phyloP scores from a whole-genome alignment of 2,797 vertebrate species.

The Cyclopterus lumpus region DNA sequence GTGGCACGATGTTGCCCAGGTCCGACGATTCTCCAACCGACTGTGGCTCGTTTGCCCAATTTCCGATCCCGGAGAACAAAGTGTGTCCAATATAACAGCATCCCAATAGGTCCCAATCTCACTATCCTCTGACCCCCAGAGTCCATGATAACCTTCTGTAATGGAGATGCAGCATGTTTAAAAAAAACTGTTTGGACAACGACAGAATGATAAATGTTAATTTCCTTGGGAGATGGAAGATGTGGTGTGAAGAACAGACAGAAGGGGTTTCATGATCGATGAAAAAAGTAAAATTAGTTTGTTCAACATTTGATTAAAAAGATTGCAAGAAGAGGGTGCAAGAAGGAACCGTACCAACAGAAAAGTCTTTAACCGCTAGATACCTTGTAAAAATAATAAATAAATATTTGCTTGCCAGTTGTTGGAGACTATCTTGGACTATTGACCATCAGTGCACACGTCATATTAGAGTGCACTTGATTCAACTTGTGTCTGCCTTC shows the following conservation, averaged over 20 bases:
- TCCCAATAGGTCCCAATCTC: conserved; percentile 4
- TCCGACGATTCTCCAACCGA: conserved; percentile 76
- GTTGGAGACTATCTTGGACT: conserved; percentile 26
- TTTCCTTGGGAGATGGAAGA: background rate
- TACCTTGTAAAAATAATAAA: too few relatives aligned
- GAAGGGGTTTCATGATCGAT: conserved; percentile 9
- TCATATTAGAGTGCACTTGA: conserved; percentile 30
- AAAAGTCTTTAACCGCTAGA: conserved; percentile 13
- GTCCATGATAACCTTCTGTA: conserved; percentile 28
- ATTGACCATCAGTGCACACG: conserved; percentile 19
- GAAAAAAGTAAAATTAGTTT: background rate
- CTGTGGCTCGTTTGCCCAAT: conserved; percentile 72
- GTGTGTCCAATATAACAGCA: conserved; percentile 79
- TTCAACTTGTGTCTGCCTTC: conserved; percentile 26
- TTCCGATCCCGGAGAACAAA: conserved; percentile 86
- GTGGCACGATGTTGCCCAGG: conserved; percentile 53
- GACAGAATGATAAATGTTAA: background rate
- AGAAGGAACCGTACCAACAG: conserved; percentile 5
- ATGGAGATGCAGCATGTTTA: conserved; percentile 15
- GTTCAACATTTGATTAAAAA: conserved; percentile 19
- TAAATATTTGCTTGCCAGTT: conserved; percentile 48
- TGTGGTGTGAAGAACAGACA: background rate
- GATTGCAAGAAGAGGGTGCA: background rate
- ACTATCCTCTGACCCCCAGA: conserved; percentile 8
- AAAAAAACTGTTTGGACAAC: conserved; percentile 9